These are phyloP conservation scores for Paraescarpia echinospica DNA, from an alignment of 1,140 invertebrate species.

Conservation along the genomic window DNA sequence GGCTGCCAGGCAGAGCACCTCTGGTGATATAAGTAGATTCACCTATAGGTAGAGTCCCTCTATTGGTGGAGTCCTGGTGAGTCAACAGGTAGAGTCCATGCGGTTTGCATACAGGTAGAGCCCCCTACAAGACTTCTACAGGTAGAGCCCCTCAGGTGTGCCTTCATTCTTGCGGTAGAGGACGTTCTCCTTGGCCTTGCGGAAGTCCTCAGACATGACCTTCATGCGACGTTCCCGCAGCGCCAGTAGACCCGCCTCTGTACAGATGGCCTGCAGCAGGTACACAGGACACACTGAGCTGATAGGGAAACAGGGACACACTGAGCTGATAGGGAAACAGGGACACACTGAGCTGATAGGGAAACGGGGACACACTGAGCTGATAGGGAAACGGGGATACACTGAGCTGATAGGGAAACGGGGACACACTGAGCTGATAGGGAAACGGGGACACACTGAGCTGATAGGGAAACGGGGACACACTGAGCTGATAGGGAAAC, in stretches of 20 bases:
- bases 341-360: no score
- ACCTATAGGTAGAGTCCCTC: no score
- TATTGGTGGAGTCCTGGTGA: not conserved
- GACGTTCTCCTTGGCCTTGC: slow-evolving; percentile 96
- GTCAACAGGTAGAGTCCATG: not conserved
- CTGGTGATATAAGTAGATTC: no score
- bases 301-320: not conserved
- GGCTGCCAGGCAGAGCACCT: no score
- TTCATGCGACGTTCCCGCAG: slow-evolving; percentile 97
- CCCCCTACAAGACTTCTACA: not conserved
- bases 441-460: no score
- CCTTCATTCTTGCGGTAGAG: slow-evolving; percentile 99
- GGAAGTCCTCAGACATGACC: slow-evolving; percentile 99
- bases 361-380: no score
- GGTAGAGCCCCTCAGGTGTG: slow-evolving; percentile 88
- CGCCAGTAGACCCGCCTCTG: slow-evolving; percentile 97
- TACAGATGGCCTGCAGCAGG: slow-evolving; percentile 85
- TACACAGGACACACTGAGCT: not conserved
- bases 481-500: no score
- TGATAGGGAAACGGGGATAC: no score
- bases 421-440: no score
- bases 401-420: no score
- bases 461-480: no score
- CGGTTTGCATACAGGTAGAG: not conserved
- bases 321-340: no score